Conservation (phyloP, 37 sponge, comb jelly and placozoan species). For the Hexactinellida sp. region DNA sequence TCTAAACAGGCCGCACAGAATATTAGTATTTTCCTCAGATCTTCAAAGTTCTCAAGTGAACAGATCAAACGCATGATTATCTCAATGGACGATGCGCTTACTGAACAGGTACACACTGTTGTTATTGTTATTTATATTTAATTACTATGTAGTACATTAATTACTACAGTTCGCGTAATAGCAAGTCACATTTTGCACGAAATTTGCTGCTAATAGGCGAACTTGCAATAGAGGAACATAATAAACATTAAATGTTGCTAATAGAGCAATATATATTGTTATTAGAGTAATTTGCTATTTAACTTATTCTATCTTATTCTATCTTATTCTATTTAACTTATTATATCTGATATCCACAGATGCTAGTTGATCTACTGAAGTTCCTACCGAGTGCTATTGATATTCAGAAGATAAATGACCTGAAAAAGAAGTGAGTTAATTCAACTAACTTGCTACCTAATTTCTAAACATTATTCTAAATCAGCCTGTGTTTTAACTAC, state of each 20-base stretch:
- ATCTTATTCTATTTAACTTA: no score
- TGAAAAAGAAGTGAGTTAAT: not conserved
- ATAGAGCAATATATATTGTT: no score
- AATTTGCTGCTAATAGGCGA: no score
- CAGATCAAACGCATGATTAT: not conserved
- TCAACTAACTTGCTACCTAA: no score
- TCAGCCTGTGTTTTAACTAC: no score
- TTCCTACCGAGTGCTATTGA: not conserved
- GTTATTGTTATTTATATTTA: no score
- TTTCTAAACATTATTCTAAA: not conserved
- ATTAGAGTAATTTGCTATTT: not conserved
- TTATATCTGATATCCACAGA: no score
- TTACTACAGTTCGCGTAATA: no score
- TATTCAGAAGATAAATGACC: slow-evolving; percentile 8
- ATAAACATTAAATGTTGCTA: no score
- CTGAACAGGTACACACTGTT: not conserved
- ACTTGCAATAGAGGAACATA: no score
- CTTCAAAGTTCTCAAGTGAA: not conserved
- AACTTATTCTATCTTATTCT: not conserved
- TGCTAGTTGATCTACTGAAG: not conserved
- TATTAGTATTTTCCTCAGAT: not conserved
- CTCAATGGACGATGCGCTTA: not conserved
- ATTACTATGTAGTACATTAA: no score
- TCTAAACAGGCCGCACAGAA: not conserved
- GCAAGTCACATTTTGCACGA: no score